Evolutionary conservation across 64 coral and sea anemone species (phyloP).

Genomic region (Anthopleura sola): DNA sequence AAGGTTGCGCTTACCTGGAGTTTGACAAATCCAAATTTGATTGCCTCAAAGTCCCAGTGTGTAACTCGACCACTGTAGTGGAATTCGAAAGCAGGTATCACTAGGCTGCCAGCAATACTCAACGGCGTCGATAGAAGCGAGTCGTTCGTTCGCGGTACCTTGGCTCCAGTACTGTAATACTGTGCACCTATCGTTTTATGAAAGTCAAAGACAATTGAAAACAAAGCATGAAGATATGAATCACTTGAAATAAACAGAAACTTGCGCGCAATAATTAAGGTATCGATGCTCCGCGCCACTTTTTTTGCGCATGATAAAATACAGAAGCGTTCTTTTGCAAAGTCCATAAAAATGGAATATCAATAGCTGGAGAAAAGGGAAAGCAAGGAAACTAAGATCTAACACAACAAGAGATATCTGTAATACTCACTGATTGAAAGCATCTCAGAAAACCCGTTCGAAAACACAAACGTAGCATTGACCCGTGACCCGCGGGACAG

Average conservation of each 20-base stretch:
- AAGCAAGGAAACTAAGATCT: no score
- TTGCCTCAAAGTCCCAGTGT: conserved; percentile 84
- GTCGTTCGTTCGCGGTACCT: conserved; percentile 59
- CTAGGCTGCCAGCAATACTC: conserved; percentile 31
- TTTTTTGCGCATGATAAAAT: no score
- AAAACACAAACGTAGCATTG: conserved; percentile 66
- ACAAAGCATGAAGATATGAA: no score
- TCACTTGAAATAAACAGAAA: no score
- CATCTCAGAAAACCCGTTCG: conserved; percentile 28
- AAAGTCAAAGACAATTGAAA: neutral
- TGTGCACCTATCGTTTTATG: conserved; percentile 33
- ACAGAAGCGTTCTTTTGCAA: no score
- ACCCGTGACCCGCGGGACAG: conserved; percentile 67
- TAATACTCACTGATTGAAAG: conserved; percentile 61
- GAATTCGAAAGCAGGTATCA: conserved; percentile 69
- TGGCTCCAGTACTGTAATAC: conserved; percentile 59
- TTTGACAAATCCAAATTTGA: conserved; percentile 49
- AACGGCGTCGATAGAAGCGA: neutral
- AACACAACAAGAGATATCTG: neutral
- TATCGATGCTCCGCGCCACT: no score
- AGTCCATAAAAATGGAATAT: no score
- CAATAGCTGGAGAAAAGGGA: no score
- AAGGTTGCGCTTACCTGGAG: conserved; percentile 31
- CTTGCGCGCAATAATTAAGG: no score
- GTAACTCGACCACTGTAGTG: conserved; percentile 53